Base-by-base conservation (phyloP, 2,888 invertebrate species). In the Apamea monoglypha region DNA sequence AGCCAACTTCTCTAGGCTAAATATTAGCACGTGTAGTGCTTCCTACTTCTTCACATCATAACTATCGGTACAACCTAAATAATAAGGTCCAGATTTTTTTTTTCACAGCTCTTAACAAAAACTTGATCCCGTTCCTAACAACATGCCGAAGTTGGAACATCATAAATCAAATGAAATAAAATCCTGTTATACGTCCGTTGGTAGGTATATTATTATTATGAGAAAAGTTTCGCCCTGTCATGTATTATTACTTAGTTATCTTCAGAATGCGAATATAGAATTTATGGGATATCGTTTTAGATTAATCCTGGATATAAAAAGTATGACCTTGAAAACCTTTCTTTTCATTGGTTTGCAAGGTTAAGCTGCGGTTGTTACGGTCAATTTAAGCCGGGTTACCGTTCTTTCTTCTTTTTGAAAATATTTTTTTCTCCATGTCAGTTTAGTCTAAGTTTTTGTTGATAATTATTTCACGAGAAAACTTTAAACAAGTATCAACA, bases 121-220 rank as follows among this genome's bases (percentile, higher is more conserved):
- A 61, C 8, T 81, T 71, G 67, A 67, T 74, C 36, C 32, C 50
- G 14, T 7, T 71, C n/a, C 10, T 67, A 67, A 61, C 67, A 56
- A 68, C 76, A 72, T 81, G 67, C 69, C 68, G 29, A 76, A 81
- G 32, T 68, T 25, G 3, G 21, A 64, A 59, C 63, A 59, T 82
- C 82, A 73, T 81, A 82, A 81, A 81, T 81, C 82, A 76, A 50
- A 64, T 25, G 47, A 64, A 73, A 68, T 69, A 50, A 72, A 76
- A 69, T 82, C 36, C 56, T 76, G 68, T n/a, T 53, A 32, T 76
- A 72, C 16, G n/a, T 50, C 3, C 10, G n/a, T 50, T 4, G 7
- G 25, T 59, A 18, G n/a, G 12, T n/a, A 56, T 12, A 12, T 56
- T 36, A 68, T 18, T 76, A 47, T n/a, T n/a, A 64, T 64, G 56